Conservation (phyloP, 2,888 invertebrate genomes). For the Alloscopus bannaensis region DNA sequence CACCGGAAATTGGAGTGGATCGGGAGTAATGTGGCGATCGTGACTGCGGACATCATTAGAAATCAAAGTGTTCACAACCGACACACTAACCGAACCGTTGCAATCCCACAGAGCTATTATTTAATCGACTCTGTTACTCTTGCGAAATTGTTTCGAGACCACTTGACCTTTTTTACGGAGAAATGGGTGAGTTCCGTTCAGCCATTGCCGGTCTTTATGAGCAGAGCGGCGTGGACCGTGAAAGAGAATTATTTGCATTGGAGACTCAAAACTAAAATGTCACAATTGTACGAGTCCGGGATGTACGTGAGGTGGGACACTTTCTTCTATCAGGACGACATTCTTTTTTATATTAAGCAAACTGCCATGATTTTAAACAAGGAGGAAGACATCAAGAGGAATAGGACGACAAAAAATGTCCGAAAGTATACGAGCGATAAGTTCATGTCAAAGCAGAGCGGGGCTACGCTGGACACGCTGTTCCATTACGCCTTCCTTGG, state of each 20-base stretch:
- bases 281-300: constrained; percentile 42
- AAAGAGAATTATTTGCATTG: constrained; percentile 41
- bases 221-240: constrained; percentile 30
- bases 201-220: constrained; percentile 26
- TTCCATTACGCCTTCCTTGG: constrained; percentile 35
- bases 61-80: constrained; percentile 9
- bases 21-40: constrained; percentile 1
- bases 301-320: constrained; percentile 50
- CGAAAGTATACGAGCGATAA: neutral
- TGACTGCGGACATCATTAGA: constrained; percentile 11
- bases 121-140: constrained; percentile 17
- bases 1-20: constrained; percentile 22
- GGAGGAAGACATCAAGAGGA: neutral
- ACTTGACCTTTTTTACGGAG: constrained; percentile 31
- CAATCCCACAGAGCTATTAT: constrained; percentile 13
- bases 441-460: constrained; percentile 5
- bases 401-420: neutral
- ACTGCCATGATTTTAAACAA: neutral
- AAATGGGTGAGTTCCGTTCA: constrained; percentile 25
- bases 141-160: constrained; percentile 14
- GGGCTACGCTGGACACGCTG: constrained; percentile 2
- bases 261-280: constrained; percentile 6
- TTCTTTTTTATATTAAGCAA: constrained; percentile 18
- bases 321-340: constrained; percentile 26
- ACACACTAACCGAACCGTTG: constrained; percentile 16